phyloP scores from a whole-genome alignment of 2,113 vertebrate genomes.

The Onychostruthus taczanowskii region DNA sequence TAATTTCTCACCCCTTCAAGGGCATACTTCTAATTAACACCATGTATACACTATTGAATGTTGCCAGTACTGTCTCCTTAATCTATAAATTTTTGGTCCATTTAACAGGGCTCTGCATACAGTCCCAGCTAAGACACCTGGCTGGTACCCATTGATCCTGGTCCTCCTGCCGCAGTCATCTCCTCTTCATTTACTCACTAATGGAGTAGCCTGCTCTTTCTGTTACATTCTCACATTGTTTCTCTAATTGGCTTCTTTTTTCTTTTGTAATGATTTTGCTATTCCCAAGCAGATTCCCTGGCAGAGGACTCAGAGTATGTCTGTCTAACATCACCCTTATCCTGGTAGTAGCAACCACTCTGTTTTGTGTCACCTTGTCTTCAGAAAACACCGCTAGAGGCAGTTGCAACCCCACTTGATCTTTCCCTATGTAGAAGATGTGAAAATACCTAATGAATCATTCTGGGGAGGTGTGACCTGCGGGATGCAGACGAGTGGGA shows the following conservation, averaged over 20 bases:
- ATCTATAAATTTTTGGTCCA: neutral
- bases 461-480: neutral
- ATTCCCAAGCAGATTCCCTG: neutral
- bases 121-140: neutral
- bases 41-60: neutral
- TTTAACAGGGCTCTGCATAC: neutral
- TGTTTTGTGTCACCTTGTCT: neutral
- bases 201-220: neutral
- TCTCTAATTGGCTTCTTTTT: neutral
- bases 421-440: neutral
- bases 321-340: neutral
- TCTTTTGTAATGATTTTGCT: neutral
- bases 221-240: neutral
- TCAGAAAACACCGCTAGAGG: conserved; percentile 18
- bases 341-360: neutral
- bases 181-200: neutral
- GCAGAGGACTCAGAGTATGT: neutral
- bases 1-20: neutral
- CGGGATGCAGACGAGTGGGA: neutral
- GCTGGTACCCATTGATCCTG: neutral
- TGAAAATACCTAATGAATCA: conserved; percentile 31
- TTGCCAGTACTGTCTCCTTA: neutral
- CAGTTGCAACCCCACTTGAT: neutral
- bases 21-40: neutral
- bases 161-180: neutral